A percentile compares a stretch with the other conserved stretches of the same genome.
Conservation (phyloP, 2,797 vertebrate species). For the Falco concolor region DNA sequence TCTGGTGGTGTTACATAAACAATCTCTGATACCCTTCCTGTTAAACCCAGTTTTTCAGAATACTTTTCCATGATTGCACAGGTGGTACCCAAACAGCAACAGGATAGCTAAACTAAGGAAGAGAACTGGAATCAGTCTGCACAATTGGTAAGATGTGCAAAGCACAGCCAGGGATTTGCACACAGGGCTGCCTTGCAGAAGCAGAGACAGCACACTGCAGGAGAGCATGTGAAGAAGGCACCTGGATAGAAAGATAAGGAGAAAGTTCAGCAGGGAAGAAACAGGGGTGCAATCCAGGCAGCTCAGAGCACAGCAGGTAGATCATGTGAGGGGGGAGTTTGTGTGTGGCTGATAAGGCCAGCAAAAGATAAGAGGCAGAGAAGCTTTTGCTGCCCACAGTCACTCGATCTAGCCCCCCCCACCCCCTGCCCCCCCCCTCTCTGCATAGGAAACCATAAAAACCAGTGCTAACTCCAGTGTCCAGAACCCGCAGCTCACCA, state of each 20-base stretch:
- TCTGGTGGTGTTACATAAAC: background rate
- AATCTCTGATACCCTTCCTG: background rate
- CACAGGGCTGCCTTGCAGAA: background rate
- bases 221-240: background rate
- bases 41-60: background rate
- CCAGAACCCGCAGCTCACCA: background rate
- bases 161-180: background rate
- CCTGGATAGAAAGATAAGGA: background rate
- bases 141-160: background rate
- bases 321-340: background rate
- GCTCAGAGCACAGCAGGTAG: background rate
- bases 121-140: background rate
- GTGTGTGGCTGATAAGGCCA: background rate
- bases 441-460: background rate
- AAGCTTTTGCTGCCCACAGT: background rate
- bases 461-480: background rate
- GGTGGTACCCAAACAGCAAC: background rate
- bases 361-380: background rate
- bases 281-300: background rate
- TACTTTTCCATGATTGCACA: background rate
- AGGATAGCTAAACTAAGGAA: background rate
- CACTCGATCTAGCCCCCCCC: background rate
- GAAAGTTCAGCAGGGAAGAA: background rate
- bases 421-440: fast-evolving
- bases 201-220: background rate